Base-by-base conservation (phyloP, 2,797 vertebrate species). In the Menidia menidia region DNA sequence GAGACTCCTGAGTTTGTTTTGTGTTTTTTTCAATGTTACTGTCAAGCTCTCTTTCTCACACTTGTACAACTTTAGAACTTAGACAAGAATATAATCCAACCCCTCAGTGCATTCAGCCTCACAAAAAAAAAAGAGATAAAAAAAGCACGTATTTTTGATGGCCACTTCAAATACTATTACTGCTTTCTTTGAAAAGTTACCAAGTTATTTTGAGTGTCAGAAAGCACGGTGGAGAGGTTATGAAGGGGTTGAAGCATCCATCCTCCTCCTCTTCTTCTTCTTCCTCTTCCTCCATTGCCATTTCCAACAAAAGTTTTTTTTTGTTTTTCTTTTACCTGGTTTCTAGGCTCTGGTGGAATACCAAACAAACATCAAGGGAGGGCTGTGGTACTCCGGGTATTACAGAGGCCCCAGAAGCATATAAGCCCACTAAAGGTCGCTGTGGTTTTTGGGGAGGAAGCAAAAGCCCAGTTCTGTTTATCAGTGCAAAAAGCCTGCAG, bases 121-220 rank as follows among this genome's bases (percentile, higher is more conserved):
- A 74, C 68, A 77, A 51, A 74, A 70, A 82, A 74, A 10, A 61
- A 50, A 58, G 56, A 61, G 72, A 75, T 63, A 59, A 88, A 75
- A 88, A 73, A 84, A 87, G 71, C 73, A 87, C 75, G 79, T 82
- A 82, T 87, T 89, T 92, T 88, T 90, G 89, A 93, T 88, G 89
- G 82, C 79, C 75, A 86, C 88, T 92, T 92, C 92, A 93, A 92
- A 93, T 87, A 71, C 82, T 68, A 90, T 90, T 88, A 89, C 85
- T 71, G 60, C 56, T 0, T 64, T 65, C 85, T 92, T 91, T 91
- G 90, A 92, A 93, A 90, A 88, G 90, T 90, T 89, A 90, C 84
- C 81, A 81, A 89, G 87, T 87, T 90, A 72, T 84, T 82, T 69
- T 13, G 50, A 87, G 76, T 82, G 82, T 87, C 55, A 19, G 43